phyloP scores from a whole-genome alignment of 2,113 vertebrate species.

The Bombycilla garrulus region DNA sequence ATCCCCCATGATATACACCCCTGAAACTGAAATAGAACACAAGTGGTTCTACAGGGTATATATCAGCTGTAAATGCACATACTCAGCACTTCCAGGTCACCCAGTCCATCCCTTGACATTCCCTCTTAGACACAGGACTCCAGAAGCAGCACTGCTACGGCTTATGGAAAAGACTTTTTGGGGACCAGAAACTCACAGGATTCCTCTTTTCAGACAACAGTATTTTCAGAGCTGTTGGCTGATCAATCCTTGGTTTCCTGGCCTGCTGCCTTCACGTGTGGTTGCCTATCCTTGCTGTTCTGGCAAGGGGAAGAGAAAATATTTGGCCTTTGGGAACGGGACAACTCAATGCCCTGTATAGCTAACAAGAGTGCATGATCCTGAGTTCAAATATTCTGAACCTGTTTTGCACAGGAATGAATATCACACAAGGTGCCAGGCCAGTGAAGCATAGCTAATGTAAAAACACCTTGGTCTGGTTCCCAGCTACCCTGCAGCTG shows the following conservation, averaged over 20 bases:
- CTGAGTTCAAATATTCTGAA: constrained; percentile 23
- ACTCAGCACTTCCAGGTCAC: background rate
- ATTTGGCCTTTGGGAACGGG: constrained; percentile 3
- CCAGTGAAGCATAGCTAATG: constrained; percentile 49
- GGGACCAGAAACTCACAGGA: background rate
- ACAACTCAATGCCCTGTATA: constrained; percentile 21
- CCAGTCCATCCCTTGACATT: background rate
- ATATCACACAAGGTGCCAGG: constrained; percentile 47
- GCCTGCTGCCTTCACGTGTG: constrained; percentile 9
- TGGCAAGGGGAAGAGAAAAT: constrained; percentile 45
- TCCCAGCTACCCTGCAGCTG: constrained; percentile 50
- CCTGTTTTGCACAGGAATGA: constrained; percentile 50
- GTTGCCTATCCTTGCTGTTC: background rate
- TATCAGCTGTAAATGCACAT: background rate
- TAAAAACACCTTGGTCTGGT: constrained; percentile 50
- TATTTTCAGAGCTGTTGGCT: background rate
- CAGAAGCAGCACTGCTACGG: background rate
- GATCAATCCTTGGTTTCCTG: background rate
- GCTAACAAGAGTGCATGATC: constrained; percentile 10
- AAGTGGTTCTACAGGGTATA: background rate
- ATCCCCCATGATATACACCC: background rate
- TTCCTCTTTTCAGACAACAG: background rate
- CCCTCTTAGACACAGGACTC: background rate
- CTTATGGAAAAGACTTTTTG: background rate
- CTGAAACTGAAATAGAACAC: background rate